Evolutionary conservation across 2,797 vertebrate species (phyloP), one percentile per base, ranked within the genome.

Genomic region (Pseudochaenichthys georgianus): DNA sequence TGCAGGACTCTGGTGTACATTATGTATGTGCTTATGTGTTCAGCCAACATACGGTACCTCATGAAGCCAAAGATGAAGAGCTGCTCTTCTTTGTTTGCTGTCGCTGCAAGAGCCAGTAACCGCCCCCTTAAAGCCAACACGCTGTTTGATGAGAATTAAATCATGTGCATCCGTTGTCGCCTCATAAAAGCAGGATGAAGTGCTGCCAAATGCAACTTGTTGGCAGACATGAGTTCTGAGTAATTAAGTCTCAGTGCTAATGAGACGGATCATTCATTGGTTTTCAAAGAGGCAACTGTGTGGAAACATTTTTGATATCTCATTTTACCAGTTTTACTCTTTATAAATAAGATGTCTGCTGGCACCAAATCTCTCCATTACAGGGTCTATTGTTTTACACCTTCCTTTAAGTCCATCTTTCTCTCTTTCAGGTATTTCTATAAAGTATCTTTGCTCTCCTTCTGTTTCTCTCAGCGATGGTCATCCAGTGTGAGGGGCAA

Each of bases 401-500:
- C 12, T 65, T 46, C 72, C 21, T 64, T 21, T 70, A 13, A 50
- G 13, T 1, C 4, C 19, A 16, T 48, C 11, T 65, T 48, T 59
- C 57, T 53, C 51, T 59, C n/a, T 12, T 34, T 54, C 38, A 70
- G 34, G 17, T 60, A 61, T 77, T 73, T 73, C 62, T 75, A 52
- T 23, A 78, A 16, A 70, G 42, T 63, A 12, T 60, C 12, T 53
- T 61, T 13, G 11, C 50, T 62, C 23, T 8, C 64, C 31, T 58
- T 76, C 74, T 45, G 12, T 73, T 75, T 64, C 70, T 86, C 17
- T 53, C 54, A 52, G 67, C 59, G 64, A 53, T 82, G 62, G 54
- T 80, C 73, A 80, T 81, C 43, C 53, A 62, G 68, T 73, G 52
- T 76, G 53, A 80, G 45, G 73, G 60, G 70, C 84, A 77, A 83